Conservation (phyloP, 2,113 vertebrate species). For the Electrona antarctica region DNA sequence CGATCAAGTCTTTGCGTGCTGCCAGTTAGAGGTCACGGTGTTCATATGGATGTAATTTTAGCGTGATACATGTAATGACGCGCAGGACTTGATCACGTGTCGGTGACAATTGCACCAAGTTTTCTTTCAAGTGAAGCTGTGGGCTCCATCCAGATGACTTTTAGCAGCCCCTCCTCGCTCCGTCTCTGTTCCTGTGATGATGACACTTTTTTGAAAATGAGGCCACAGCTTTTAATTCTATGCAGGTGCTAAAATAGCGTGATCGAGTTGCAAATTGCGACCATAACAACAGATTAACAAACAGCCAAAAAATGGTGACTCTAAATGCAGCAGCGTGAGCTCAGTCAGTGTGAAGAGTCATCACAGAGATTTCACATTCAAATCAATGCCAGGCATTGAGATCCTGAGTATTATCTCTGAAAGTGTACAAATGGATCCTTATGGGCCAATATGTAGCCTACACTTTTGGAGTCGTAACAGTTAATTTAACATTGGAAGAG, state of each 20-base stretch:
- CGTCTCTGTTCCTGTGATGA: neutral
- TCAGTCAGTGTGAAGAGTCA: neutral
- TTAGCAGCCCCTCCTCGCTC: neutral
- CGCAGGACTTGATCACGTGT: neutral
- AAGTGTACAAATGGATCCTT: too few species aligned
- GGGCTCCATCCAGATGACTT: neutral
- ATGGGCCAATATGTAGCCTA: too few species aligned
- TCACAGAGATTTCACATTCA: constrained; percentile 34
- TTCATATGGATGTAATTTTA: constrained; percentile 12
- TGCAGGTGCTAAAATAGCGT: too few species aligned
- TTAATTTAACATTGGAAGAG: too few species aligned
- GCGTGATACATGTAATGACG: constrained; percentile 16
- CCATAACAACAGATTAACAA: too few species aligned
- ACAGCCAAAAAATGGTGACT: too few species aligned
- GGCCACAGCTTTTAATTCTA: neutral
- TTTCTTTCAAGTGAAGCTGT: neutral
- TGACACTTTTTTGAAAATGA: constrained; percentile 1
- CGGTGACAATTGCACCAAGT: neutral
- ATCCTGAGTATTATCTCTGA: too few species aligned
- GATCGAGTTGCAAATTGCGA: too few species aligned
- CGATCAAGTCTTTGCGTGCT: constrained; percentile 28
- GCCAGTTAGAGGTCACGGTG: constrained; percentile 13
- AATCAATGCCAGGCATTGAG: constrained; percentile 15
- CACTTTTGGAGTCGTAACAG: too few species aligned
- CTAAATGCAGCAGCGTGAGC: too few species aligned